Conservation (phyloP, 2,888 invertebrate genomes). For the Penaeus monodon region DNA sequence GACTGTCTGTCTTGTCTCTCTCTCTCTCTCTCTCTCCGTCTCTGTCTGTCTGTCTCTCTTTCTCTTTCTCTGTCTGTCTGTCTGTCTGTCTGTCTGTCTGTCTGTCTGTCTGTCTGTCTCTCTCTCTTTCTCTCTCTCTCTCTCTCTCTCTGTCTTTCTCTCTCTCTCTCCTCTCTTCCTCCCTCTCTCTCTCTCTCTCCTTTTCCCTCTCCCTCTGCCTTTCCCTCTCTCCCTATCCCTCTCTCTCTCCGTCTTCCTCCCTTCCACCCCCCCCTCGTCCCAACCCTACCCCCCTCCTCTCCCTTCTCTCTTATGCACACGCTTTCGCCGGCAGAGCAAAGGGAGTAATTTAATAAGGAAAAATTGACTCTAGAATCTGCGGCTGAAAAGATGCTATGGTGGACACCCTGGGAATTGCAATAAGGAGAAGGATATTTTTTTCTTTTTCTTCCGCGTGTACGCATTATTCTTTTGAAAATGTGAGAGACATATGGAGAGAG, state of each 20-base stretch:
- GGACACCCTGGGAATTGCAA: too few species aligned
- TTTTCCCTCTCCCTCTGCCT: too few species aligned
- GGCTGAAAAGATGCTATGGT: too few species aligned
- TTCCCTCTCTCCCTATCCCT: neutral
- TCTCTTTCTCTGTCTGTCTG: neutral
- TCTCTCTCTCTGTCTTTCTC: neutral
- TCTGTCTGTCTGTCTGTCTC: neutral
- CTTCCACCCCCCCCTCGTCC: too few species aligned
- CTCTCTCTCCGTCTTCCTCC: neutral
- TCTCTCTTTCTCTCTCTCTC: neutral
- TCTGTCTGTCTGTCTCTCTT: neutral
- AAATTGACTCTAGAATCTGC: too few species aligned
- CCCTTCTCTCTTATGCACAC: slow-evolving; percentile 1
- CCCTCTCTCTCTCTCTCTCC: too few species aligned
- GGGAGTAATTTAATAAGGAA: too few species aligned
- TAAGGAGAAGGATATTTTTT: too few species aligned
- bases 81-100: neutral
- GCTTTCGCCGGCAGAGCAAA: too few species aligned
- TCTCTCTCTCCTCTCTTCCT: neutral
- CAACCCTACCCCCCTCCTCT: neutral
- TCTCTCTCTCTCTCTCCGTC: neutral
- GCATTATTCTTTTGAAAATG: neutral
- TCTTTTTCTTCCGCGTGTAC: neutral
- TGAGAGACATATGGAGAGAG: neutral
- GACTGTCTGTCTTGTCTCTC: neutral